A percentile compares a stretch with the other conserved stretches of the same genome.
Conservation (phyloP, 2,797 vertebrate species). For the Margarornis squamiger region DNA sequence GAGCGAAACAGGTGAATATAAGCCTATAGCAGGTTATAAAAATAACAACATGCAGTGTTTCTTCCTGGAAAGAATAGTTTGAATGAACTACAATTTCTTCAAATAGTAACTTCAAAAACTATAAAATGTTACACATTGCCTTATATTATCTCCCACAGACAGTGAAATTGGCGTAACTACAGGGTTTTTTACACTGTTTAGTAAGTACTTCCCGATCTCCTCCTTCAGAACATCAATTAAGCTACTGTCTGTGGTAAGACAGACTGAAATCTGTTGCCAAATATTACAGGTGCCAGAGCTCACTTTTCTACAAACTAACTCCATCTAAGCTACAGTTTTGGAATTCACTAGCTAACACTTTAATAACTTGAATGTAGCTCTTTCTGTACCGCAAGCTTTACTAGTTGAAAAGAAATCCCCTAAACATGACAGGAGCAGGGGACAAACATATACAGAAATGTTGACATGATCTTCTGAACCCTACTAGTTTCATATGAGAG, state of each 20-base stretch:
- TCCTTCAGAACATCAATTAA: background rate
- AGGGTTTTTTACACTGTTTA: background rate
- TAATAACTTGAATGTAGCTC: background rate
- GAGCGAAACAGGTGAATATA: background rate
- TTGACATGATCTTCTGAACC: background rate
- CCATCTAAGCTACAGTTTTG: background rate
- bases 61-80: background rate
- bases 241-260: background rate
- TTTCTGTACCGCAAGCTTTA: background rate
- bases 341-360: background rate
- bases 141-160: background rate
- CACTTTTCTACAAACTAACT: background rate
- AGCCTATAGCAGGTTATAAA: background rate
- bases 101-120: background rate
- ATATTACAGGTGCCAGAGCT: background rate
- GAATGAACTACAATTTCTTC: background rate
- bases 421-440: fast-evolving
- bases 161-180: background rate
- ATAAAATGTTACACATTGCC: background rate
- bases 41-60: background rate
- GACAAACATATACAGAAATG: fast-evolving
- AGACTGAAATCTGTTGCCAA: background rate
- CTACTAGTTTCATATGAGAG: fast-evolving
- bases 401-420: background rate
- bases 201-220: background rate